These are phyloP conservation scores for Hofmannophila pseudospretella DNA, from an alignment of 2,888 invertebrate genomes.

Conservation along the genomic window DNA sequence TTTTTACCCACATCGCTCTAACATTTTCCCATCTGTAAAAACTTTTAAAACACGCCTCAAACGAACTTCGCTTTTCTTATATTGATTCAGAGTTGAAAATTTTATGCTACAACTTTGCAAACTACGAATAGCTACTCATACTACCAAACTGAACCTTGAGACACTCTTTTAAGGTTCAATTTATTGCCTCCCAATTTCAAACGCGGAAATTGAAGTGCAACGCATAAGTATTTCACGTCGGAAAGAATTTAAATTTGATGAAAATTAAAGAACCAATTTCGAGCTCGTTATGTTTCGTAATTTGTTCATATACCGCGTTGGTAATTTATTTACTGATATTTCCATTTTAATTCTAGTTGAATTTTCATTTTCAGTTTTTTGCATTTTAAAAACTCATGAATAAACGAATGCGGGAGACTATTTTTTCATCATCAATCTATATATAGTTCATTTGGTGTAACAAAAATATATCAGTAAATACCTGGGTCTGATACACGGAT, in stretches of 20 bases:
- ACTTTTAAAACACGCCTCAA: conserved; percentile 30
- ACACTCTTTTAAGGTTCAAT: conserved; percentile 34
- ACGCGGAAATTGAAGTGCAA: too few species aligned
- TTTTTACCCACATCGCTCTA: conserved; percentile 36
- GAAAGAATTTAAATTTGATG: conserved; percentile 25
- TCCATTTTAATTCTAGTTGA: too few species aligned
- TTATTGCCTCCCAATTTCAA: conserved; percentile 6
- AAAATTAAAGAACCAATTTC: conserved; percentile 32
- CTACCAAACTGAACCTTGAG: conserved; percentile 41
- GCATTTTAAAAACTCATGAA: too few species aligned
- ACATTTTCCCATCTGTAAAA: conserved; percentile 30
- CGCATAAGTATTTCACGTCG: too few species aligned
- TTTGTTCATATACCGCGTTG: conserved; percentile 32
- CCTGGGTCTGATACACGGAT: conserved; percentile 15
- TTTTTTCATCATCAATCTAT: too few species aligned
- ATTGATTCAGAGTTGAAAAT: conserved; percentile 40
- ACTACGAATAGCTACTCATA: conserved; percentile 12
- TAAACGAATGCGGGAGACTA: too few species aligned
- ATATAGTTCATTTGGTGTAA: too few species aligned
- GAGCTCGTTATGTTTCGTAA: conserved; percentile 48
- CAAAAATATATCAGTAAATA: too few species aligned
- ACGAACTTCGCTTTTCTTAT: conserved; percentile 37
- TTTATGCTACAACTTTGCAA: conserved; percentile 18
- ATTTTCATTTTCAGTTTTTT: too few species aligned
- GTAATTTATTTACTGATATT: not conserved